Percentiles rank a stretch among this genome's conserved stretches.
These are phyloP conservation scores for Dicyrtomina minuta DNA, from an alignment of 2,888 invertebrate genomes.

Conservation along the genomic window DNA sequence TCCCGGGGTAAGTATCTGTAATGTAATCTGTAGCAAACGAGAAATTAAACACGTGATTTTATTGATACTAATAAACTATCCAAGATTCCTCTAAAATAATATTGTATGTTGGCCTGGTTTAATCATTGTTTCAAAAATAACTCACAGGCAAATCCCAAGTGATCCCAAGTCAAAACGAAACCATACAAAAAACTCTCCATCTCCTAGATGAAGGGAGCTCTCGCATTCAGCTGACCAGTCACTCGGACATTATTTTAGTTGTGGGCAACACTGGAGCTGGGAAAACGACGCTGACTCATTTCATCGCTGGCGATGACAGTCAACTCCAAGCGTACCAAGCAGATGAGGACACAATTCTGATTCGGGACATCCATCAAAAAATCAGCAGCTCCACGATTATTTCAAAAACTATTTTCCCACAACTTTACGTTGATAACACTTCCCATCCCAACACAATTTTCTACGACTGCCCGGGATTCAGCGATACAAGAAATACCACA, in stretches of 20 bases:
- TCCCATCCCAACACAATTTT: constrained; percentile 9
- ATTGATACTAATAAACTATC: too few relatives aligned
- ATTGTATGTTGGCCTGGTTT: too few relatives aligned
- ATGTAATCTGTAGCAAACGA: too few relatives aligned
- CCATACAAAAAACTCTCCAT: too few relatives aligned
- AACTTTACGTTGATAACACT: constrained; percentile 22
- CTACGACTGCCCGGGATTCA: constrained; percentile 42
- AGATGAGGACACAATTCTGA: constrained; percentile 24
- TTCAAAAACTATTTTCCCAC: constrained; percentile 8
- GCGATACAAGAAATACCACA: constrained; percentile 44
- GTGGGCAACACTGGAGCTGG: constrained; percentile 37
- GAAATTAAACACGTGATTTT: too few relatives aligned
- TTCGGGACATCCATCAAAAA: not conserved
- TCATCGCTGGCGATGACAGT: constrained; percentile 29
- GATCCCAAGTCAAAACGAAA: too few relatives aligned
- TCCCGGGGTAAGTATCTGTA: too few relatives aligned
- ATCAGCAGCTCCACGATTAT: not conserved
- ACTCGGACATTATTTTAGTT: constrained; percentile 13
- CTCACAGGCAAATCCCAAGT: too few relatives aligned
- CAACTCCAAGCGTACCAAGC: constrained; percentile 20
- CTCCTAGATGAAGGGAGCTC: too few relatives aligned
- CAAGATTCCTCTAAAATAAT: too few relatives aligned
- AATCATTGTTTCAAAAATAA: too few relatives aligned
- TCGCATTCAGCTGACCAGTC: too few relatives aligned
- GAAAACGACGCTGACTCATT: constrained; percentile 34